Conservation (phyloP, 2,888 invertebrate genomes). For the Tetranychus piercei region DNA sequence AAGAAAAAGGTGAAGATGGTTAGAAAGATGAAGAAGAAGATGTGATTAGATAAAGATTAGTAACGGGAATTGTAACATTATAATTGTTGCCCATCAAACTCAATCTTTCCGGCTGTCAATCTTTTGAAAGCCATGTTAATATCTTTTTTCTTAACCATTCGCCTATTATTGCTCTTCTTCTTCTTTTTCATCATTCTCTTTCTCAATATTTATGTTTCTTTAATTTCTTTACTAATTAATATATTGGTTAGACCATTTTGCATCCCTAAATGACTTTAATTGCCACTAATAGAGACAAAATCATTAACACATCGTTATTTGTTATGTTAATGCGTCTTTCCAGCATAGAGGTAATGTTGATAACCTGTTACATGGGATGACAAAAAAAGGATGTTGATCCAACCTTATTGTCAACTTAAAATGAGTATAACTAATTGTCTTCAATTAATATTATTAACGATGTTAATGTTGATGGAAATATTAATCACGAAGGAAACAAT, state of each 20-base stretch:
- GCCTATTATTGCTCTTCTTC: neutral
- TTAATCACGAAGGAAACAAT: neutral
- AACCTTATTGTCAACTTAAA: neutral
- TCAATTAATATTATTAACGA: neutral
- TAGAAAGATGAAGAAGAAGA: neutral
- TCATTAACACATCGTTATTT: neutral
- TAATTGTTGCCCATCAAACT: neutral
- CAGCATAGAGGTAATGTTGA: neutral
- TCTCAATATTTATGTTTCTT: neutral
- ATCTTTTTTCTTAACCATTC: neutral
- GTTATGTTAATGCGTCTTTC: no score
- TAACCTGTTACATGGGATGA: neutral
- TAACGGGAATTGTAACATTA: neutral
- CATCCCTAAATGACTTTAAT: neutral
- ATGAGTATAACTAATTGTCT: neutral
- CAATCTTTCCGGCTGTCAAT: neutral
- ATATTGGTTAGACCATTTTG: neutral
- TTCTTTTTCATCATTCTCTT: neutral
- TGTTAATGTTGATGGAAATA: neutral
- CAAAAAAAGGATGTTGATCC: conserved; percentile 1
- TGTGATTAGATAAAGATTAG: neutral
- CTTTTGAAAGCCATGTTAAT: neutral
- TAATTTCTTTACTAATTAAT: neutral
- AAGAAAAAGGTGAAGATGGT: neutral
- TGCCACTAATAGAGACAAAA: neutral